Base-by-base conservation (phyloP, 2,888 invertebrate species). In the Lepidochitona cinerea region DNA sequence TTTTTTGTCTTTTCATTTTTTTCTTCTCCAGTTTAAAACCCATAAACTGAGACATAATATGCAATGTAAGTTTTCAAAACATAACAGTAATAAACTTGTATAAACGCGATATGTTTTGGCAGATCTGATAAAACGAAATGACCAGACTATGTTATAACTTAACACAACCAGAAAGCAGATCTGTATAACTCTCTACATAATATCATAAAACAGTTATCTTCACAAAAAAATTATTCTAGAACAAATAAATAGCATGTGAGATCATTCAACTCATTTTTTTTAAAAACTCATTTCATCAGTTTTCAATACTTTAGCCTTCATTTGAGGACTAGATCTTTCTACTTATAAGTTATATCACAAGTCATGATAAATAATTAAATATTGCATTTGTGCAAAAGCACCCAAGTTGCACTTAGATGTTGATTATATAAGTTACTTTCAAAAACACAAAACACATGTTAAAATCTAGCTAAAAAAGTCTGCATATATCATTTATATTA, bases 361-460 rank as follows among this genome's bases (percentile, higher is more conserved):
- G 29, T 23, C 29, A 29, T 59, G 32, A 29, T 32, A 59, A 59
- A 59, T 59, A 23, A n/a, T n/a, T n/a, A n/a, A n/a, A 59, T 59
- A 59, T 59, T 59, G 59, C 59, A 59, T 59, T 59, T 59, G 59
- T 59, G 59, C 59, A 59, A 59, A 59, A 59, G 59, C 59, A 59
- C 59, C 32, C 59, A 59, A 59, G 59, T 59, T 59, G 59, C 59
- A 59, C 59, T 59, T 59, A 29, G 23, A 59, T 59, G 59, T 59
- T 59, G 32, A 59, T 26, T 26, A 29, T 59, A 59, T 26, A 49
- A 49, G 23, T n/a, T n/a, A n/a, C n/a, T n/a, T n/a, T n/a, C n/a
- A n/a, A n/a, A n/a, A n/a, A n/a, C n/a, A n/a, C n/a, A n/a, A n/a
- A n/a, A n/a, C n/a, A n/a, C n/a, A n/a, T n/a, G n/a, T n/a, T n/a